Percentiles rank a stretch among this genome's conserved stretches.
These are phyloP conservation scores for Cantharis flavilabris DNA, from an alignment of 2,888 invertebrate genomes.

Conservation along the genomic window DNA sequence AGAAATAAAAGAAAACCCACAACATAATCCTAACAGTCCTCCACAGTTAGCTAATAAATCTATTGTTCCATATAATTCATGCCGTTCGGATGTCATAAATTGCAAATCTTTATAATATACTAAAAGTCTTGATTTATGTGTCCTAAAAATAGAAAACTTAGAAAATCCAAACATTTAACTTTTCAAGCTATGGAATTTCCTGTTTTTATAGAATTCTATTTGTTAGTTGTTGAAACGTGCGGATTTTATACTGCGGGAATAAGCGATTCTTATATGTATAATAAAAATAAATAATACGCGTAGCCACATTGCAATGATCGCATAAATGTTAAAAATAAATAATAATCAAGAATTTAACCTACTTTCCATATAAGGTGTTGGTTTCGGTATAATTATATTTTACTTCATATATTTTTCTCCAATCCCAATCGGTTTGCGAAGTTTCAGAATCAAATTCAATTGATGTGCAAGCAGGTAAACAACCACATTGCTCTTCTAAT, in stretches of 20 bases:
- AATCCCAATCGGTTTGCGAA: constrained; percentile 4
- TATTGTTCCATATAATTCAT: constrained; percentile 61
- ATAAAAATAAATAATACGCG: too few species aligned
- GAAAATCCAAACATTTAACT: not conserved
- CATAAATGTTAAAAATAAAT: too few species aligned
- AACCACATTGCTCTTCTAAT: not conserved
- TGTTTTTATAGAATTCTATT: too few species aligned
- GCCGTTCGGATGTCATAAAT: constrained; percentile 60
- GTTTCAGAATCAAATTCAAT: constrained; percentile 7
- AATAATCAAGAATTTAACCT: not conserved
- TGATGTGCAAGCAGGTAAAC: constrained; percentile 11
- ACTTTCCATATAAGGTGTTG: not conserved
- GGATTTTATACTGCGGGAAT: too few species aligned
- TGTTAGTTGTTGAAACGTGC: too few species aligned
- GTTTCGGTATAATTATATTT: not conserved
- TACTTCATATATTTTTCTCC: not conserved
- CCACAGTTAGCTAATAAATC: constrained; percentile 64
- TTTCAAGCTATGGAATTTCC: too few species aligned
- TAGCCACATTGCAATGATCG: too few species aligned
- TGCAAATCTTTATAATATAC: constrained; percentile 73
- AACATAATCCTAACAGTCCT: constrained; percentile 63
- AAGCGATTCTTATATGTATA: too few species aligned
- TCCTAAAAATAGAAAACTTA: constrained; percentile 31
- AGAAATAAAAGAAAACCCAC: constrained; percentile 67
- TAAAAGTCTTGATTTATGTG: constrained; percentile 60